These are phyloP conservation scores for Hydrotaea diabolus DNA, from an alignment of 2,888 invertebrate genomes.

Conservation along the genomic window DNA sequence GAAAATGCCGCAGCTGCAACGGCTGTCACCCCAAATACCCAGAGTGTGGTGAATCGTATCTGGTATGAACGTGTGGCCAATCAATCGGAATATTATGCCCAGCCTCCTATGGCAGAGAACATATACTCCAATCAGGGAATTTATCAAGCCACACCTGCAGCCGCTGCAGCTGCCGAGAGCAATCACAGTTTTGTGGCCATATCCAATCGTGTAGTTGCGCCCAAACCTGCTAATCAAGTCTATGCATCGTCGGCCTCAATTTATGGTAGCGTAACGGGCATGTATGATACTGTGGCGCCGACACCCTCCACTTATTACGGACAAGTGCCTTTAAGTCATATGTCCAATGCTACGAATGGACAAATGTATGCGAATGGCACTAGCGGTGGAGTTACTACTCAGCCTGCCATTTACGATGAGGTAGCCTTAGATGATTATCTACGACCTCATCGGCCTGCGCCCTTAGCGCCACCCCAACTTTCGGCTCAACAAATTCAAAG, in stretches of 20 bases:
- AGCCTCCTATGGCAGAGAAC: constrained; percentile 74
- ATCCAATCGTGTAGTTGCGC: constrained; percentile 78
- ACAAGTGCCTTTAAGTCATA: constrained; percentile 74
- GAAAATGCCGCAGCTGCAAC: constrained; percentile 68
- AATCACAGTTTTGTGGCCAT: constrained; percentile 79
- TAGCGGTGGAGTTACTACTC: constrained; percentile 53
- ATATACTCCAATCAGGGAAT: constrained; percentile 74
- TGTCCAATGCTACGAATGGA: constrained; percentile 45
- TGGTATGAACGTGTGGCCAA: constrained; percentile 81
- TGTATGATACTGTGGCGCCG: constrained; percentile 78
- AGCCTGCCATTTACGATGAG: constrained; percentile 79
- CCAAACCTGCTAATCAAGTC: constrained; percentile 69
- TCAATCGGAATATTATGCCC: constrained; percentile 75
- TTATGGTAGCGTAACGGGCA: constrained; percentile 74
- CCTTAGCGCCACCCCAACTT: constrained; percentile 82
- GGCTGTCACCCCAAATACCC: constrained; percentile 74
- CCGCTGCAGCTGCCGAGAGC: constrained; percentile 65
- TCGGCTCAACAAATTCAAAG: constrained; percentile 81
- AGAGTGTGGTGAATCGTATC: constrained; percentile 81
- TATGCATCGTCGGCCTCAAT: constrained; percentile 75
- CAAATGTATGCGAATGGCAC: constrained; percentile 70
- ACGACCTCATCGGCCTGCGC: constrained; percentile 84
- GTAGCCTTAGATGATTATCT: constrained; percentile 79
- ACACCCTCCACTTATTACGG: constrained; percentile 79
- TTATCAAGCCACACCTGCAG: constrained; percentile 56